Conservation (phyloP, 2,113 vertebrate genomes). For the Gymnocephalus cernua region DNA sequence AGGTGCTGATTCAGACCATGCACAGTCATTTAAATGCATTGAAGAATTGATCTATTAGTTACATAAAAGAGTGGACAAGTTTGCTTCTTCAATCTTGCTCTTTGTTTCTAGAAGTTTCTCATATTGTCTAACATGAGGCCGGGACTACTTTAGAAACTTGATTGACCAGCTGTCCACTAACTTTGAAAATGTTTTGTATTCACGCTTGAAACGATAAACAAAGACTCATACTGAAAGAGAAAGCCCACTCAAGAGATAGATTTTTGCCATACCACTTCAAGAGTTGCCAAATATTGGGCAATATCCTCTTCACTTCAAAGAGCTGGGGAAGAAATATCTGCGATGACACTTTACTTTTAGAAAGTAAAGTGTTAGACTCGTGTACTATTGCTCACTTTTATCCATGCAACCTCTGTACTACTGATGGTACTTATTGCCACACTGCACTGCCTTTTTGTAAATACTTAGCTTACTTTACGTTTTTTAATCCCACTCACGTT, state of each 20-base stretch:
- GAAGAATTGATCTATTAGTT: too few relatives aligned
- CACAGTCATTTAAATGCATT: too few relatives aligned
- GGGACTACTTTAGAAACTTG: background rate
- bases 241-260: background rate
- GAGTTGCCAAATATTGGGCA: background rate
- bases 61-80: background rate
- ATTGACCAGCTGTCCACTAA: background rate
- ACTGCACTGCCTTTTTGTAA: background rate
- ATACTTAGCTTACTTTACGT: too few relatives aligned
- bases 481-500: too few relatives aligned
- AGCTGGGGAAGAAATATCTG: background rate
- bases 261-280: too few relatives aligned
- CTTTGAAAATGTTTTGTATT: background rate
- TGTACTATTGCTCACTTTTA: background rate
- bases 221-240: conserved; percentile 35
- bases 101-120: background rate
- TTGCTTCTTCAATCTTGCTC: background rate
- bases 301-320: background rate
- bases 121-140: background rate
- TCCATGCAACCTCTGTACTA: background rate
- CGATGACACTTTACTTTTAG: too few relatives aligned
- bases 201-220: background rate
- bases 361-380: background rate
- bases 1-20: too few relatives aligned
- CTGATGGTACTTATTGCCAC: background rate